Evolutionary conservation across 2,797 vertebrate species (phyloP).

Genomic region (Urosaurus nigricauda): DNA sequence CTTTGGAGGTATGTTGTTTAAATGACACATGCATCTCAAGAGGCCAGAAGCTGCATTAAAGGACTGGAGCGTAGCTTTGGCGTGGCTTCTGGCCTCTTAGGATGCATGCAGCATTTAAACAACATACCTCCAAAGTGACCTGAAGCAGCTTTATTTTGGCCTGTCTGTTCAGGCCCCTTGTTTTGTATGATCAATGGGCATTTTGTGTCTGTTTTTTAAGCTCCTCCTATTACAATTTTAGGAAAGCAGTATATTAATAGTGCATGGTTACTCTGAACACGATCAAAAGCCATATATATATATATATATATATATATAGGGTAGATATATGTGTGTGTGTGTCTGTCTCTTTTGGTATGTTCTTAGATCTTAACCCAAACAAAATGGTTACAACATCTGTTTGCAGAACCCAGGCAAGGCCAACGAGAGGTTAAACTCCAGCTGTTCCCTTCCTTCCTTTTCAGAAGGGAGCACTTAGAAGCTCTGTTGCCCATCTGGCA

Average conservation of each 20-base stretch:
- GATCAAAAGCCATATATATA: not conserved
- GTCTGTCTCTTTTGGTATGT: no score
- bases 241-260: not conserved
- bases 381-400: not conserved
- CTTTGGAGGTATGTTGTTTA: no score
- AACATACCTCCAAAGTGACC: no score
- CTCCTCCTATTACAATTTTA: not conserved
- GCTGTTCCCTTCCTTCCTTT: not conserved
- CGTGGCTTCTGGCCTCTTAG: no score
- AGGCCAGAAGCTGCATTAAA: no score
- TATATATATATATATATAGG: not conserved
- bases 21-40: no score
- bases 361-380: not conserved
- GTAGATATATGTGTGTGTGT: no score
- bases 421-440: not conserved
- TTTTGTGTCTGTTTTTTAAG: no score
- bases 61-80: no score
- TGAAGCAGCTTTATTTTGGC: no score
- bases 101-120: no score
- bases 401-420: not conserved
- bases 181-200: not conserved
- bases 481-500: not conserved
- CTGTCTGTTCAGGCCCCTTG: no score
- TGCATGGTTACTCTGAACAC: not conserved
- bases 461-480: slow-evolving; percentile 2